phyloP scores from a whole-genome alignment of 2,797 vertebrate species.

The Cryptoprocta ferox region DNA sequence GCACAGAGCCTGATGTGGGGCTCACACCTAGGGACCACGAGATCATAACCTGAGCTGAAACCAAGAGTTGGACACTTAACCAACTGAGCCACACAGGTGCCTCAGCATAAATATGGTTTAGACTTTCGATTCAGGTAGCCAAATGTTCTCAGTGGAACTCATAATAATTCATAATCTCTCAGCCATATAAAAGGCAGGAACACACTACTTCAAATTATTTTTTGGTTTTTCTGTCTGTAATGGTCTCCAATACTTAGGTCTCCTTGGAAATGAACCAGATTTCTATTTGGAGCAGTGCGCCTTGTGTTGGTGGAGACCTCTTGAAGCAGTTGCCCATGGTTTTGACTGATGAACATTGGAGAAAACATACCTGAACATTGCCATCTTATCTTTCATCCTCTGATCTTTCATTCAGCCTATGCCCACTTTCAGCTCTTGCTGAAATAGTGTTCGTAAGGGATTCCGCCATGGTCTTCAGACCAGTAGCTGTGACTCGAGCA shows the following conservation, averaged over 20 bases:
- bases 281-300: accelerated
- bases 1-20: no score
- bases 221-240: neutral
- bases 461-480: neutral
- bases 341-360: neutral
- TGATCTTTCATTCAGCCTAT: neutral
- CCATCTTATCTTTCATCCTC: no score
- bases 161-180: neutral
- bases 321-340: neutral
- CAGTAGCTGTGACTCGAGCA: accelerated
- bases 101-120: neutral
- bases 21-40: no score
- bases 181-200: neutral
- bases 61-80: no score
- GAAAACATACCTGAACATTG: neutral
- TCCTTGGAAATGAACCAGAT: neutral
- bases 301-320: accelerated
- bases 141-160: neutral
- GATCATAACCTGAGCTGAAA: no score
- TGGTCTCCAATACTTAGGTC: neutral
- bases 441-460: neutral
- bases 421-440: neutral
- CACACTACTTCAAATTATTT: neutral
- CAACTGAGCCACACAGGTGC: no score
- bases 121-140: neutral